Conservation (phyloP, 2,113 vertebrate genomes). For the Barbus barbus region DNA sequence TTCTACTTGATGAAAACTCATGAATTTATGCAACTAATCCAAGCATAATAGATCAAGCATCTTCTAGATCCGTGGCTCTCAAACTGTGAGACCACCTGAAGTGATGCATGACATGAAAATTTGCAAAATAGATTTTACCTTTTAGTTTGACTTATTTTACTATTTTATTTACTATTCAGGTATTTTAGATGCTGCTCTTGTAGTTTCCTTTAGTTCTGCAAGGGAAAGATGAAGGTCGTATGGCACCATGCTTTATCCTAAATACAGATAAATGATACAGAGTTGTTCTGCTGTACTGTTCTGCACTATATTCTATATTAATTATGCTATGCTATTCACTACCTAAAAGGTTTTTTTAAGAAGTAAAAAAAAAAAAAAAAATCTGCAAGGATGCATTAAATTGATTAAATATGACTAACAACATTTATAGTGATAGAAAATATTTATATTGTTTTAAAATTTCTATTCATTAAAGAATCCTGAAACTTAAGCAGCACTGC, state of each 20-base stretch:
- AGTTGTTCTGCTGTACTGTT: no score
- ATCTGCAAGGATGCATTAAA: no score
- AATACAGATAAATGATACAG: neutral
- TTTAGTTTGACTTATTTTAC: neutral
- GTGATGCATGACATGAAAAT: neutral
- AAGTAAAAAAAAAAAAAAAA: no score
- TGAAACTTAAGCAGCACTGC: no score
- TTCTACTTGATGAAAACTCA: conserved; percentile 4
- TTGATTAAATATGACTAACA: no score
- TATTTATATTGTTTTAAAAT: no score
- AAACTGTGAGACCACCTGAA: neutral
- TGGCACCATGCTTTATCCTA: neutral
- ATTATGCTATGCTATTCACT: no score
- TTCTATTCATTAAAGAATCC: no score
- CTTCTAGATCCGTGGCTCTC: neutral
- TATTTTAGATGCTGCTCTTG: neutral
- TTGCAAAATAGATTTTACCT: neutral
- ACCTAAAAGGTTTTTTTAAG: no score
- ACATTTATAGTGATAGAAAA: no score
- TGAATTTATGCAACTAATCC: neutral
- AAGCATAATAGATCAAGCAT: conserved; percentile 3
- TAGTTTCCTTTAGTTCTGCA: neutral
- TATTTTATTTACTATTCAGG: neutral
- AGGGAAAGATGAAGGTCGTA: neutral
- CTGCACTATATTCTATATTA: no score